Conservation (phyloP, 2,888 invertebrate genomes). For the Rutpela maculata region DNA sequence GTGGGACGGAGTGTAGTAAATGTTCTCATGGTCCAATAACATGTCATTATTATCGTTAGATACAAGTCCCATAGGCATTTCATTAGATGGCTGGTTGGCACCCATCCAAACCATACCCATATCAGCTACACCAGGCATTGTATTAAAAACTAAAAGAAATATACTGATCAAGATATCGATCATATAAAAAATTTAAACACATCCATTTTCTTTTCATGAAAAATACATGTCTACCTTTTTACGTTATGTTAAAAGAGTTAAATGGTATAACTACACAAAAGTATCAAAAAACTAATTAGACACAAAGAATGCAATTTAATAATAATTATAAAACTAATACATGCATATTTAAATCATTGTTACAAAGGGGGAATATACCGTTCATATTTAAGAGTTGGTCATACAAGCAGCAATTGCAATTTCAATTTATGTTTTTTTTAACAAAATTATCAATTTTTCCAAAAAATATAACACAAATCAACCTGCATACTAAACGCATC, state of each 20-base stretch:
- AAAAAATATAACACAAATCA: constrained; percentile 40
- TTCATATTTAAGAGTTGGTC: constrained; percentile 47
- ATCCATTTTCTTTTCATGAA: background rate
- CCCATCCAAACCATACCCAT: constrained; percentile 84
- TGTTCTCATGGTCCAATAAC: constrained; percentile 72
- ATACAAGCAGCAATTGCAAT: constrained; percentile 23
- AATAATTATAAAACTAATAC: constrained; percentile 32
- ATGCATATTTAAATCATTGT: constrained; percentile 24
- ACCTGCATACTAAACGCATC: constrained; percentile 44
- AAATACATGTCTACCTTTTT: background rate
- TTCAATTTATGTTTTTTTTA: constrained; percentile 43
- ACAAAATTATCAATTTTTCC: constrained; percentile 40
- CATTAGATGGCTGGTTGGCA: constrained; percentile 74
- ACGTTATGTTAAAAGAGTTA: background rate
- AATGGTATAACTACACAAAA: background rate
- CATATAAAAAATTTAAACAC: constrained; percentile 8
- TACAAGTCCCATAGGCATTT: constrained; percentile 74
- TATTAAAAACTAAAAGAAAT: constrained; percentile 70
- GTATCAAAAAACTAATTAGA: constrained; percentile 38
- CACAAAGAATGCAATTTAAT: constrained; percentile 46
- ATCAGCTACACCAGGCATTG: constrained; percentile 77
- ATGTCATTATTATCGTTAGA: constrained; percentile 71
- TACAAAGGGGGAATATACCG: constrained; percentile 45
- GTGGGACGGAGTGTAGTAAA: constrained; percentile 73
- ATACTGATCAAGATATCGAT: background rate